Conservation (phyloP, 2,797 vertebrate genomes). For the Darevskia mixta region DNA sequence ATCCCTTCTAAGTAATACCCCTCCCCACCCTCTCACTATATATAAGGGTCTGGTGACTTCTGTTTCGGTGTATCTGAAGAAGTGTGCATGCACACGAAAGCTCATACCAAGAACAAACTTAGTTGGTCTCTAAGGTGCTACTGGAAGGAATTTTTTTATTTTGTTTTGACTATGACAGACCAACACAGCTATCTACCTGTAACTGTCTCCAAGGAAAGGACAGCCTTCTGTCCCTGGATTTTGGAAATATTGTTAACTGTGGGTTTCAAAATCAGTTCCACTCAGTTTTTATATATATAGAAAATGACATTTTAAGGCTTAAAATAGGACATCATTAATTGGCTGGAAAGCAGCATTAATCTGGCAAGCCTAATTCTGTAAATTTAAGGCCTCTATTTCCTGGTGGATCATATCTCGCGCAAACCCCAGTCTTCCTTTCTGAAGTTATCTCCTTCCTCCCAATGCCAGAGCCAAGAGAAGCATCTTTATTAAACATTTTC, state of each 20-base stretch:
- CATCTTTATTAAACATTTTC: constrained; percentile 54
- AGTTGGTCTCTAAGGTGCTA: no score
- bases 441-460: constrained; percentile 45
- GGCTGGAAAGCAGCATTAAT: constrained; percentile 3
- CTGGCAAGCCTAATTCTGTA: not conserved
- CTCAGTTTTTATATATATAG: not conserved
- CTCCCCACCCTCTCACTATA: no score
- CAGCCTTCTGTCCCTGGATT: no score
- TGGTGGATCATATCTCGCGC: constrained; percentile 22
- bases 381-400: constrained; percentile 22
- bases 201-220: not conserved
- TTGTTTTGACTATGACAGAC: no score
- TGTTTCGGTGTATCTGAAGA: no score
- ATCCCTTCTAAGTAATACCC: no score
- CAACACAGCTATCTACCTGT: no score
- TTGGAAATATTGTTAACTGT: not conserved
- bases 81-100: no score
- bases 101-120: no score
- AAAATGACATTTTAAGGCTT: not conserved
- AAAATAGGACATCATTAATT: not conserved
- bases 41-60: no score
- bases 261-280: not conserved
- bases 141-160: no score
- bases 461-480: constrained; percentile 46
- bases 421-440: constrained; percentile 47